Conservation (phyloP, 2,797 vertebrate species). For the Amblyopsis hoosieri region DNA sequence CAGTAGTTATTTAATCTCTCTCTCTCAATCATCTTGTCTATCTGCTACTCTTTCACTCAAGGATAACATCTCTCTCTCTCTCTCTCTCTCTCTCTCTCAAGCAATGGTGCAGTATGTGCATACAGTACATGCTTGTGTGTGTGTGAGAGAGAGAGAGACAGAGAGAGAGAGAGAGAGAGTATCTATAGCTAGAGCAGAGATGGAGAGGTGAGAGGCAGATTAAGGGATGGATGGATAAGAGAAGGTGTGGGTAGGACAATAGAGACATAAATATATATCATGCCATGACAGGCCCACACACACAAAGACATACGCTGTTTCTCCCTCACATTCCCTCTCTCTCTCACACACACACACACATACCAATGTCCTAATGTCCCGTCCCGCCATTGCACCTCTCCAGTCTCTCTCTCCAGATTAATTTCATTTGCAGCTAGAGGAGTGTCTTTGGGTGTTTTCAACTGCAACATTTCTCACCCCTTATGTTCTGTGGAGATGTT, state of each 20-base stretch:
- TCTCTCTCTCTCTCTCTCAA: background rate
- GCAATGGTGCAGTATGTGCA: conserved; percentile 22
- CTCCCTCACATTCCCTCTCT: conserved; percentile 7
- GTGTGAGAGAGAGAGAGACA: background rate
- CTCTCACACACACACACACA: conserved; percentile 1
- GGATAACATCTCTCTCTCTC: background rate
- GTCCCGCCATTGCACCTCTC: too few species aligned
- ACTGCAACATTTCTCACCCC: too few species aligned
- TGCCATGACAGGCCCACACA: conserved; percentile 25
- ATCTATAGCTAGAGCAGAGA: background rate
- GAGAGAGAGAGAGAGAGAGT: background rate
- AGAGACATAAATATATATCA: conserved; percentile 25
- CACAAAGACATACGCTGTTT: conserved; percentile 9
- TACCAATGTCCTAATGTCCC: too few species aligned
- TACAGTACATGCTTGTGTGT: conserved; percentile 11
- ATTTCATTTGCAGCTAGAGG: too few species aligned
- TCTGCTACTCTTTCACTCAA: too few species aligned
- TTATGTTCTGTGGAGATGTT: too few species aligned
- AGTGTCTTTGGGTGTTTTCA: too few species aligned
- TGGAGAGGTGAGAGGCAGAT: background rate
- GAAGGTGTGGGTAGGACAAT: background rate
- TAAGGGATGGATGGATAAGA: conserved; percentile 2
- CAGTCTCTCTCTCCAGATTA: too few species aligned
- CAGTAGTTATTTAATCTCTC: too few species aligned
- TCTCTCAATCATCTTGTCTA: too few species aligned